Conservation (phyloP, 2,113 vertebrate genomes). For the Panthera uncia region DNA sequence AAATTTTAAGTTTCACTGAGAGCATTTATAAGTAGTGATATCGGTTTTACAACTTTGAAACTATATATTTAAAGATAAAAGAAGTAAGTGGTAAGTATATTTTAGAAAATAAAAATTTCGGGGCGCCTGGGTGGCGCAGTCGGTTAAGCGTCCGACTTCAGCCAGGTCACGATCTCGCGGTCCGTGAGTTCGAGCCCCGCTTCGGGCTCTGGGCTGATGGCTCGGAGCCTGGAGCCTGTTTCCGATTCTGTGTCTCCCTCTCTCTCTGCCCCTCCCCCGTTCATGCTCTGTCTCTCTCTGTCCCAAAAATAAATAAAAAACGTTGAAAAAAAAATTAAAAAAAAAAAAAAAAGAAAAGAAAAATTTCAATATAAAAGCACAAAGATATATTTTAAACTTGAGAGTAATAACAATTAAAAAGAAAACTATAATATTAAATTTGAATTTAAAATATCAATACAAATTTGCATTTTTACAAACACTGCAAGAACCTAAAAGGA, state of each 20-base stretch:
- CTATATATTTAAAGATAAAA: neutral
- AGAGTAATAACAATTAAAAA: neutral
- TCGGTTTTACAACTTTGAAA: neutral
- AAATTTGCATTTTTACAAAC: neutral
- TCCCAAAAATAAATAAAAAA: no score
- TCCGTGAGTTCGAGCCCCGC: no score
- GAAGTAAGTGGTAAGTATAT: neutral
- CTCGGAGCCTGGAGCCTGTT: no score
- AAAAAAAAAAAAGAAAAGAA: neutral
- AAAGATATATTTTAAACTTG: neutral
- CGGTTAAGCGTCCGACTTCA: no score
- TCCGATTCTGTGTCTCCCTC: no score
- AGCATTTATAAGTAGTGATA: neutral
- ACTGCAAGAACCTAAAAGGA: neutral
- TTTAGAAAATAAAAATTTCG: neutral
- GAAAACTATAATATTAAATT: neutral
- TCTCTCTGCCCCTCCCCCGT: no score
- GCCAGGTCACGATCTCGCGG: no score
- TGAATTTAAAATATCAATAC: neutral
- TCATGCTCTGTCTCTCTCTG: no score
- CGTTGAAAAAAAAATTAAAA: no score
- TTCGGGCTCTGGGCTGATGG: no score
- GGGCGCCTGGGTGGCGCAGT: no score
- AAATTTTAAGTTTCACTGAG: neutral
- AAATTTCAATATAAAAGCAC: neutral